These are phyloP conservation scores for Trachelus tabidus DNA, from an alignment of 2,888 invertebrate genomes.

Conservation along the genomic window DNA sequence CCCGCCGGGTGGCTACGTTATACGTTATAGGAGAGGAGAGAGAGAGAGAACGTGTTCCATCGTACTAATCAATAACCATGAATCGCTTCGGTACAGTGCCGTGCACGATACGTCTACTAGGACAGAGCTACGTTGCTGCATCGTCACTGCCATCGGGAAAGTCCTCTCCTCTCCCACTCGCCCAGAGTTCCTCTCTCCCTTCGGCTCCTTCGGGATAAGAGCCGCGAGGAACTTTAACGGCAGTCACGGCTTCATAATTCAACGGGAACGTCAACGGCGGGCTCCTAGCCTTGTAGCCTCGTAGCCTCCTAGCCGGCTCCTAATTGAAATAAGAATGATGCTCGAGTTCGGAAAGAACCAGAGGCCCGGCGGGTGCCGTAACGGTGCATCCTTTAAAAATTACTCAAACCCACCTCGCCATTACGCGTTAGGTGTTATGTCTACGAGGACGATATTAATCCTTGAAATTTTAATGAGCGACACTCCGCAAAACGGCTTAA, in stretches of 20 bases:
- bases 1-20: slow-evolving; percentile 28
- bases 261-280: not conserved
- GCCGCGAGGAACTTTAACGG: not conserved
- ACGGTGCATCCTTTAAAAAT: slow-evolving; percentile 31
- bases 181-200: not conserved
- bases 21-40: slow-evolving; percentile 7
- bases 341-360: slow-evolving; percentile 25
- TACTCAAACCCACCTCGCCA: slow-evolving; percentile 18
- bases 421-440: slow-evolving; percentile 22
- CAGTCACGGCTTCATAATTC: not conserved
- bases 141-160: slow-evolving; percentile 40
- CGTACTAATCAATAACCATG: slow-evolving; percentile 56
- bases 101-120: slow-evolving; percentile 37
- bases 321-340: slow-evolving; percentile 59
- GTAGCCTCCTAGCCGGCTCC: slow-evolving; percentile 22
- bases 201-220: not conserved
- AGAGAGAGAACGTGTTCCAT: slow-evolving; percentile 44
- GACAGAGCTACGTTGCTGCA: slow-evolving; percentile 25
- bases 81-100: slow-evolving; percentile 53
- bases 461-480: slow-evolving; percentile 59
- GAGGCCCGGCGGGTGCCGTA: slow-evolving; percentile 25
- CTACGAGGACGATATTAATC: slow-evolving; percentile 51
- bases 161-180: slow-evolving; percentile 8
- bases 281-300: too few species aligned
- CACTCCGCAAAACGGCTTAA: slow-evolving; percentile 44